phyloP scores from a whole-genome alignment of 1,140 invertebrate species.

The Macrocentrus cingulum region DNA sequence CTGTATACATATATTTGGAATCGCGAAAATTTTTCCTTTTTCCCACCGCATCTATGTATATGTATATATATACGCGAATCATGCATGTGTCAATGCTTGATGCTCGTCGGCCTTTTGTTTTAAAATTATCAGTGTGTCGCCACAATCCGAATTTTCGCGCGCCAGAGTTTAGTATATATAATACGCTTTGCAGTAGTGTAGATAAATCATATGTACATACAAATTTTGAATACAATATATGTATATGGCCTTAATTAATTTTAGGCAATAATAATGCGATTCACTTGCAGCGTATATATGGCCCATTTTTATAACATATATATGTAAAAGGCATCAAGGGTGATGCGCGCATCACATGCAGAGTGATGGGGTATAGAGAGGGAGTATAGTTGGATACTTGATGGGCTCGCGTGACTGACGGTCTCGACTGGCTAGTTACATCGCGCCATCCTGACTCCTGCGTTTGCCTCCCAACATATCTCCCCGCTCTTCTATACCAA shows the following conservation, averaged over 20 bases:
- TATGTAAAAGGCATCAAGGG: too few relatives aligned
- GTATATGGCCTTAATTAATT: too few relatives aligned
- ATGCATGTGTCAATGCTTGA: constrained; percentile 53
- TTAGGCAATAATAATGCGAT: too few relatives aligned
- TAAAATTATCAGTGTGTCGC: constrained; percentile 58
- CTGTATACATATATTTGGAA: too few relatives aligned
- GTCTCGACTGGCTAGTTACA: constrained; percentile 43
- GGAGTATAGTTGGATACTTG: constrained; percentile 29
- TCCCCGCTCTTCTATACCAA: constrained; percentile 7
- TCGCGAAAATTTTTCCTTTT: too few relatives aligned
- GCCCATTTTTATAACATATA: too few relatives aligned
- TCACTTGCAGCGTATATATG: too few relatives aligned
- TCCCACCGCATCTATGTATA: not conserved
- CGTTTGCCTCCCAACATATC: constrained; percentile 15
- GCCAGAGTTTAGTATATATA: too few relatives aligned
- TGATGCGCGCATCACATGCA: too few relatives aligned
- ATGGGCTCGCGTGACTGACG: constrained; percentile 45
- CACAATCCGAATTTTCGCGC: too few relatives aligned
- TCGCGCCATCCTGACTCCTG: constrained; percentile 38
- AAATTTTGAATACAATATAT: too few relatives aligned
- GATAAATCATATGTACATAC: constrained; percentile 2
- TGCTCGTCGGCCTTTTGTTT: constrained; percentile 47
- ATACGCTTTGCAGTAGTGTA: too few relatives aligned
- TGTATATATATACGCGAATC: constrained; percentile 40
- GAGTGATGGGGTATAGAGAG: constrained; percentile 20